phyloP scores from a whole-genome alignment of 2,888 invertebrate genomes.

The Yponomeuta evonymella region DNA sequence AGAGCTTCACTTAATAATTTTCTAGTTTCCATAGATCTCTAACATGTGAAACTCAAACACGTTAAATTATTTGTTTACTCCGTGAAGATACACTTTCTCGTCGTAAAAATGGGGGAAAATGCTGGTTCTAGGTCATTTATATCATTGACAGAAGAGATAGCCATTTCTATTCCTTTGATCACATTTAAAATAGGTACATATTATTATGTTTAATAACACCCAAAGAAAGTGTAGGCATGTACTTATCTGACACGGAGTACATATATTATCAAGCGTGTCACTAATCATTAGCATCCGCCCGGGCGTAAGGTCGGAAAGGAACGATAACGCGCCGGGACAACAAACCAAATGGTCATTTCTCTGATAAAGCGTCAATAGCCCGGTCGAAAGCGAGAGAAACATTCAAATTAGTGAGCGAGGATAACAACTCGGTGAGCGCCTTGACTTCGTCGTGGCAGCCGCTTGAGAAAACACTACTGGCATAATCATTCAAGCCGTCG shows the following conservation, averaged over 20 bases:
- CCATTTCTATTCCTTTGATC: no score
- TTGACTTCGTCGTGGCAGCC: slow-evolving; percentile 41
- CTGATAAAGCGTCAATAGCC: not conserved
- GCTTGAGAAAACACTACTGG: slow-evolving; percentile 30
- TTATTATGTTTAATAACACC: no score
- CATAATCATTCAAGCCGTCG: slow-evolving; percentile 14
- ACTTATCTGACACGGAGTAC: no score
- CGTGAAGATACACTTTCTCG: no score
- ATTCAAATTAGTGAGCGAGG: slow-evolving; percentile 26
- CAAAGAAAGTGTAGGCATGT: no score
- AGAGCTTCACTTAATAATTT: no score
- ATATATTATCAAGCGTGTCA: not conserved
- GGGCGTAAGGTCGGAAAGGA: not conserved
- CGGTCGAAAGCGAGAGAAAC: not conserved
- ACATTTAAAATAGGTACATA: no score
- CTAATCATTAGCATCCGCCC: not conserved
- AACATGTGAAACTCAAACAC: not conserved
- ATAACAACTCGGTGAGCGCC: slow-evolving; percentile 32
- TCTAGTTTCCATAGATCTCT: no score
- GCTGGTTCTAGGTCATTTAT: no score
- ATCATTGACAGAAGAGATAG: no score
- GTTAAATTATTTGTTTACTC: not conserved
- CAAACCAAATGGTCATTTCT: slow-evolving; percentile 2
- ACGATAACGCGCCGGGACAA: not conserved
- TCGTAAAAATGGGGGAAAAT: no score